Conservation (phyloP, 2,797 vertebrate genomes). For the Neopelma chrysocephalum region DNA sequence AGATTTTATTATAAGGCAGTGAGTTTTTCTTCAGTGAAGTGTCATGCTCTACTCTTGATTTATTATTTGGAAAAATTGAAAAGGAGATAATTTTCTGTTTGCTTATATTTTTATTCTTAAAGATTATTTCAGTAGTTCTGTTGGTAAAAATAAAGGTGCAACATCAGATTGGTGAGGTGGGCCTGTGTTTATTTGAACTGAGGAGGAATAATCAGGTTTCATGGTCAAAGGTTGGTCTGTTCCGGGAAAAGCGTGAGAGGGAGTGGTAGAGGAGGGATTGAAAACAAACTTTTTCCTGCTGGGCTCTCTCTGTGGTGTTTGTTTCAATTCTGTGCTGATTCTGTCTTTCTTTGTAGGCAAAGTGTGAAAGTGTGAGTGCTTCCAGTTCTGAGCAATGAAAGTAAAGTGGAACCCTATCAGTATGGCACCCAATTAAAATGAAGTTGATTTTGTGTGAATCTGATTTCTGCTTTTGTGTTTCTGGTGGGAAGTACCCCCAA, state of each 20-base stretch:
- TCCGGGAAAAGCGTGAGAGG: not conserved
- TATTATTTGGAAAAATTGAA: not conserved
- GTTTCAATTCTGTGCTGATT: not conserved
- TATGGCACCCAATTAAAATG: not conserved
- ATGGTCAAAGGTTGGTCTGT: not conserved
- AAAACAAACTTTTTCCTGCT: not conserved
- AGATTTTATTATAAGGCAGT: not conserved
- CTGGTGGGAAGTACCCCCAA: not conserved
- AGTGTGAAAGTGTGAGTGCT: not conserved
- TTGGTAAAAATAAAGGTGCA: not conserved
- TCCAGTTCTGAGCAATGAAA: not conserved
- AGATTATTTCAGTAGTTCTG: rapidly evolving
- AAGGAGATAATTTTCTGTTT: not conserved
- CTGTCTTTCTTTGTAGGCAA: not conserved
- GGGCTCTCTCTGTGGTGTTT: not conserved
- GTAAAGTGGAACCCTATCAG: not conserved
- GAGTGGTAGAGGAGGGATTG: not conserved
- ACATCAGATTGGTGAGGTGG: not conserved
- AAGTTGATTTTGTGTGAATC: not conserved
- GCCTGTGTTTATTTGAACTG: not conserved
- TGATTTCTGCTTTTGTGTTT: not conserved
- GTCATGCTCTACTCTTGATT: not conserved
- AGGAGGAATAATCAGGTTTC: not conserved
- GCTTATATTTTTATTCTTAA: not conserved
- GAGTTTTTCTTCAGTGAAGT: not conserved